Percentiles rank a stretch among this genome's conserved stretches.
phyloP scores from a whole-genome alignment of 2,888 invertebrate genomes.

The Campaea margaritaria region DNA sequence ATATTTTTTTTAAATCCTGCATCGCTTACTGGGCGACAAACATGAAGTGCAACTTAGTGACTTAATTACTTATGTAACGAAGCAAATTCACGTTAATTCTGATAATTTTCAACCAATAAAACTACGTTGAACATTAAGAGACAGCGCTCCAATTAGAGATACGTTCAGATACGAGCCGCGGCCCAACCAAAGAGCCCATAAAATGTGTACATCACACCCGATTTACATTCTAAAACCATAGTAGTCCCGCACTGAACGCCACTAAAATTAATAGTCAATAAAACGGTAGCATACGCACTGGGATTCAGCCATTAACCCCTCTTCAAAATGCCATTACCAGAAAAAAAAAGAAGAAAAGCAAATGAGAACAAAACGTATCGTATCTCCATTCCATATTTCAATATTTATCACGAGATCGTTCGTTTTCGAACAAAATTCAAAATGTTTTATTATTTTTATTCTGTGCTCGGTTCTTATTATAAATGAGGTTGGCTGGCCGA shows the following conservation, averaged over 20 bases:
- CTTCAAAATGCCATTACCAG: slow-evolving; percentile 69
- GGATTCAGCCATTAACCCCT: slow-evolving; percentile 67
- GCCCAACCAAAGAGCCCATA: slow-evolving; percentile 43
- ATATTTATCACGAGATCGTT: slow-evolving; percentile 82
- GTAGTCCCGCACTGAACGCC: slow-evolving; percentile 47
- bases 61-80: too few relatives aligned
- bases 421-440: slow-evolving; percentile 81
- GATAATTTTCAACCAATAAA: slow-evolving; percentile 8
- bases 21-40: too few relatives aligned
- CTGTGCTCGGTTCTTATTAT: slow-evolving; percentile 68
- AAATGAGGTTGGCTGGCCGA: slow-evolving; percentile 68
- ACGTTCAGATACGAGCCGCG: slow-evolving; percentile 40
- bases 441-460: slow-evolving; percentile 60
- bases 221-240: slow-evolving; percentile 44
- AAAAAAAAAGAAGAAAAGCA: slow-evolving; percentile 42
- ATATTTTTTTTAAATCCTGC: too few relatives aligned
- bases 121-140: not conserved
- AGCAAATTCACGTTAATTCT: too few relatives aligned
- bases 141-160: slow-evolving; percentile 43
- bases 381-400: slow-evolving; percentile 82
- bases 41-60: too few relatives aligned
- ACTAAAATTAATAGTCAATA: slow-evolving; percentile 72
- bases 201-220: slow-evolving; percentile 45
- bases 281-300: slow-evolving; percentile 73
- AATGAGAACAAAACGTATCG: slow-evolving; percentile 68